Evolutionary conservation across 2,888 invertebrate species (phyloP).

Genomic region (Drosophila lacicola): DNA sequence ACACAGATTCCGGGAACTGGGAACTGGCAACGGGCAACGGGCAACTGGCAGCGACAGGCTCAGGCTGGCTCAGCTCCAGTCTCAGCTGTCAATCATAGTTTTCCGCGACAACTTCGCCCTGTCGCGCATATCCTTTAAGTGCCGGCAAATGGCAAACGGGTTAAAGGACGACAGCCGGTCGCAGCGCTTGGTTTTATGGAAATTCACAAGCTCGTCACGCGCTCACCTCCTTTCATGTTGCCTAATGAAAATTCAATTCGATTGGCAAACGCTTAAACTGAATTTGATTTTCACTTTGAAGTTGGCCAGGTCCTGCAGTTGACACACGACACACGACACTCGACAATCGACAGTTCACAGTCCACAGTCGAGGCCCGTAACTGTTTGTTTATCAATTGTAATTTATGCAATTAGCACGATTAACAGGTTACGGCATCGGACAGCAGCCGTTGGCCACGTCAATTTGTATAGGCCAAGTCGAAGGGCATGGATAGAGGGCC

Average conservation of each 20-base stretch:
- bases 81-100: slow-evolving; percentile 66
- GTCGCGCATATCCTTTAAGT: slow-evolving; percentile 57
- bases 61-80: slow-evolving; percentile 4
- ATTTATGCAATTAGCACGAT: slow-evolving; percentile 82
- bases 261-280: slow-evolving; percentile 64
- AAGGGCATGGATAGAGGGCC: no score
- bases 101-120: slow-evolving; percentile 34
- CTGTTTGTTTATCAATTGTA: slow-evolving; percentile 54
- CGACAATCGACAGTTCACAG: no score
- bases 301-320: slow-evolving; percentile 39
- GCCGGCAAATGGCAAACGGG: slow-evolving; percentile 58
- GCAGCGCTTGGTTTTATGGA: slow-evolving; percentile 12
- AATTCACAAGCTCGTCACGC: slow-evolving; percentile 17
- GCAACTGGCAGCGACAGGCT: slow-evolving; percentile 3
- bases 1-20: slow-evolving; percentile 40
- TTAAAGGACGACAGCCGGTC: slow-evolving; percentile 30
- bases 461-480: slow-evolving; percentile 51
- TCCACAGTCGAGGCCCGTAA: slow-evolving; percentile 8
- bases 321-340: slow-evolving; percentile 24
- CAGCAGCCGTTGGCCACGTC: slow-evolving; percentile 11
- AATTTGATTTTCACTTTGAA: slow-evolving; percentile 70
- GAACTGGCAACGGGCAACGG: slow-evolving; percentile 36
- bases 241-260: slow-evolving; percentile 68
- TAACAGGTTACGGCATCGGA: slow-evolving; percentile 65
- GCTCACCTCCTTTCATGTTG: slow-evolving; percentile 8